A percentile compares a stretch with the other conserved stretches of the same genome.
These are phyloP conservation scores for Clitarchus hookeri DNA, from an alignment of 2,888 invertebrate species.

Conservation along the genomic window DNA sequence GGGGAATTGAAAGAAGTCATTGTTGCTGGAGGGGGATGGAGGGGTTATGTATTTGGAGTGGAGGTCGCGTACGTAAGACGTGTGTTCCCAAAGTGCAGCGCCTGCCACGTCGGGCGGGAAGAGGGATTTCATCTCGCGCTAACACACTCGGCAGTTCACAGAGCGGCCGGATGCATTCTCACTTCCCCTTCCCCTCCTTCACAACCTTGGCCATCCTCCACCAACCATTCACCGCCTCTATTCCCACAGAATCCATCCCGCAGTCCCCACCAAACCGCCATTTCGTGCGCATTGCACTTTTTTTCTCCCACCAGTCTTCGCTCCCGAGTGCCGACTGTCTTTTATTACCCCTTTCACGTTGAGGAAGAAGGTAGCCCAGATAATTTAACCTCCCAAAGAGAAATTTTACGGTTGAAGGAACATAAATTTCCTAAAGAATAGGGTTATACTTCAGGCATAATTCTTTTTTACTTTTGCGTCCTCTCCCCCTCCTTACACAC, in stretches of 20 bases:
- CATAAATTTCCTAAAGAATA: background rate
- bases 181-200: background rate
- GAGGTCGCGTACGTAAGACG: too few relatives aligned
- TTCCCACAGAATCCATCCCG: too few relatives aligned
- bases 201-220: background rate
- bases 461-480: background rate
- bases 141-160: background rate
- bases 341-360: background rate
- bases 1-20: too few relatives aligned
- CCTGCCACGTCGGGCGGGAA: background rate
- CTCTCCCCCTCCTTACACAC: background rate
- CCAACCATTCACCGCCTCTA: background rate
- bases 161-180: background rate
- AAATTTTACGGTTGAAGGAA: slow-evolving; percentile 7
- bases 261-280: too few relatives aligned
- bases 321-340: background rate
- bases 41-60: too few relatives aligned
- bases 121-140: too few relatives aligned
- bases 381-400: slow-evolving; percentile 10
- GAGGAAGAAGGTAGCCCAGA: background rate
- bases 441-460: background rate
- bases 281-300: too few relatives aligned
- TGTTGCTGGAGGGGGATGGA: too few relatives aligned
- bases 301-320: background rate
- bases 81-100: background rate